Conservation (phyloP, 2,797 vertebrate species). For the Cossypha niveicapilla region DNA sequence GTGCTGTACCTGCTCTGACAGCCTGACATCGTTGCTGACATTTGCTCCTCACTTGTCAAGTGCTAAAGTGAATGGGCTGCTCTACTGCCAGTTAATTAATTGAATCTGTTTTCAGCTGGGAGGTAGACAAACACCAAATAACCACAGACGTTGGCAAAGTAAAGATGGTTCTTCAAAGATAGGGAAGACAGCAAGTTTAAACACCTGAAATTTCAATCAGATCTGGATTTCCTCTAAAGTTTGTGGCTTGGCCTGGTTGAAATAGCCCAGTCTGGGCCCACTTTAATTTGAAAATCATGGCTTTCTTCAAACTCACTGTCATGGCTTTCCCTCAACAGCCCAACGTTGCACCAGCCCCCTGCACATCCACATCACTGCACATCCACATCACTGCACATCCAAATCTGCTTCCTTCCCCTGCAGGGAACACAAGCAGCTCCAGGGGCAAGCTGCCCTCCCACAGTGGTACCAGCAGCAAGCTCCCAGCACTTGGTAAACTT, state of each 20-base stretch:
- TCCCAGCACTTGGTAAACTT: background rate
- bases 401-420: background rate
- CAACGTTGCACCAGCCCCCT: background rate
- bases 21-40: background rate
- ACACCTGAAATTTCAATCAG: background rate
- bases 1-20: background rate
- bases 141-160: background rate
- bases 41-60: background rate
- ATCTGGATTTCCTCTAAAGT: conserved; percentile 3
- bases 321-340: background rate
- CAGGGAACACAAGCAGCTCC: background rate
- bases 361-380: background rate
- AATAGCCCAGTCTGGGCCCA: background rate
- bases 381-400: background rate
- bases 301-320: background rate
- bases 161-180: background rate
- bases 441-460: background rate
- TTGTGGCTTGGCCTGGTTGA: background rate
- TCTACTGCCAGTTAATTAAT: background rate
- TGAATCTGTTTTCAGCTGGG: background rate
- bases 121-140: background rate
- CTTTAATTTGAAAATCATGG: background rate
- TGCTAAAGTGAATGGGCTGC: background rate
- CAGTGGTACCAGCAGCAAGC: background rate
- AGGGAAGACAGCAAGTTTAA: background rate